These are phyloP conservation scores for Nerophis lumbriciformis DNA, from an alignment of 2,113 vertebrate genomes.

Conservation along the genomic window DNA sequence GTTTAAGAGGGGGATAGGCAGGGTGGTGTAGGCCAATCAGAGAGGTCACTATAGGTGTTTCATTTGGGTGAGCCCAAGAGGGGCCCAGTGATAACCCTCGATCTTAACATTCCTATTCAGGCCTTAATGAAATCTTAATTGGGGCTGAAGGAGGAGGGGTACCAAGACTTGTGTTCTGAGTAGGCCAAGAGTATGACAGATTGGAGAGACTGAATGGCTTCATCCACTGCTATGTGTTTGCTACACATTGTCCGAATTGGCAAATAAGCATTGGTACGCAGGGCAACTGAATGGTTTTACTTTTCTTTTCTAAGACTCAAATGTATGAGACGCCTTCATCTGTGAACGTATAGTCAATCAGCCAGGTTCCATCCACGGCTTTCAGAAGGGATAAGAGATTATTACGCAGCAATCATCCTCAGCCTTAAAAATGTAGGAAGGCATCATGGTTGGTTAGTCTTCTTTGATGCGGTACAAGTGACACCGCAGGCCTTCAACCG, in stretches of 20 bases:
- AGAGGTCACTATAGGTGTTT: conserved; percentile 73
- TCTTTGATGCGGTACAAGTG: conserved; percentile 20
- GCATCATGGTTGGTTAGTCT: conserved; percentile 32
- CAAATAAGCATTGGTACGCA: conserved; percentile 12
- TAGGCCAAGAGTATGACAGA: conserved; percentile 45
- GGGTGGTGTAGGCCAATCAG: conserved; percentile 44
- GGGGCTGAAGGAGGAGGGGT: conserved; percentile 39
- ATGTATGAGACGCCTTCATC: background rate
- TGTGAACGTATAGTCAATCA: conserved; percentile 9
- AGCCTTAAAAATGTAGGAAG: conserved; percentile 9
- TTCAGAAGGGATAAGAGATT: conserved; percentile 8
- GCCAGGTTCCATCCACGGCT: conserved; percentile 3
- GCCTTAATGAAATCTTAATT: conserved; percentile 71
- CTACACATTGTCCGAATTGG: conserved; percentile 8
- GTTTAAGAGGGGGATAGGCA: conserved; percentile 40
- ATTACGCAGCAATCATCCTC: conserved; percentile 15
- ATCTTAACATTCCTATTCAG: conserved; percentile 65
- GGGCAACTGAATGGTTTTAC: conserved; percentile 3
- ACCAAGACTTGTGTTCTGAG: conserved; percentile 40
- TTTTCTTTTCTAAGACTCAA: background rate
- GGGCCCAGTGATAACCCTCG: conserved; percentile 63
- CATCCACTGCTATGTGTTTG: conserved; percentile 31
- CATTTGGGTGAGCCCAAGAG: conserved; percentile 46
- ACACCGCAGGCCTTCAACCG: conserved; percentile 36
- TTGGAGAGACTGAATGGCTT: conserved; percentile 51